Evolutionary conservation across 1,140 invertebrate genomes (phyloP).

Genomic region (Zelostemma sp.): DNA sequence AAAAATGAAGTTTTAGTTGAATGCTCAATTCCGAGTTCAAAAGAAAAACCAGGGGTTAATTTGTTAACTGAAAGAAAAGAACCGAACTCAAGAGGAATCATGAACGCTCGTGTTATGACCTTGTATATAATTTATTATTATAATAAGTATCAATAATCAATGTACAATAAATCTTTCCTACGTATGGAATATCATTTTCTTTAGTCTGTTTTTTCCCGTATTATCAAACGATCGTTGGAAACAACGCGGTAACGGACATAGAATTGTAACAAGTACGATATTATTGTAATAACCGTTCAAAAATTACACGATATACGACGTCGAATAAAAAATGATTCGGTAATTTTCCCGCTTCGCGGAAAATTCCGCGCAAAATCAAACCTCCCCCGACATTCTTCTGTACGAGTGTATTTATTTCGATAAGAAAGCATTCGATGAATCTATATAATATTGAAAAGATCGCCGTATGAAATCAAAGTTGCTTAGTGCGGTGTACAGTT

Average conservation of each 20-base stretch:
- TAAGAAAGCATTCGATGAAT: no score
- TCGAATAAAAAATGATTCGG: slow-evolving; percentile 42
- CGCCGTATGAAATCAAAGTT: slow-evolving; percentile 14
- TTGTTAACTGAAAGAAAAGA: slow-evolving; percentile 7
- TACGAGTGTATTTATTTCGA: no score
- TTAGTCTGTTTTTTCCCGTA: slow-evolving; percentile 43
- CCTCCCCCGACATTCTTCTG: not conserved
- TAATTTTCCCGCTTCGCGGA: slow-evolving; percentile 19
- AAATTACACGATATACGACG: slow-evolving; percentile 48
- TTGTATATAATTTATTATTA: slow-evolving; percentile 71
- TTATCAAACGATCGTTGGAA: slow-evolving; percentile 46
- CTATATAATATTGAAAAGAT: no score
- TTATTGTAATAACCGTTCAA: slow-evolving; percentile 50
- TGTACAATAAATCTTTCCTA: slow-evolving; percentile 69
- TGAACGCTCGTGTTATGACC: slow-evolving; percentile 54
- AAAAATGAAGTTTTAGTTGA: no score
- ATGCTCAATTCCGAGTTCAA: no score
- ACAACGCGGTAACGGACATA: slow-evolving; percentile 52
- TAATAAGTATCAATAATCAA: slow-evolving; percentile 70
- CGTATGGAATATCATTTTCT: slow-evolving; percentile 57
- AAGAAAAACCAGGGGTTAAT: slow-evolving; percentile 7
- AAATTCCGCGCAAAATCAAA: slow-evolving; percentile 11
- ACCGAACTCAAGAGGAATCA: slow-evolving; percentile 46
- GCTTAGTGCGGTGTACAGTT: slow-evolving; percentile 31
- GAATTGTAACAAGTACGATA: slow-evolving; percentile 55